These are phyloP conservation scores for Agrenia bidenticulata DNA, from an alignment of 2,888 invertebrate genomes.

Conservation along the genomic window DNA sequence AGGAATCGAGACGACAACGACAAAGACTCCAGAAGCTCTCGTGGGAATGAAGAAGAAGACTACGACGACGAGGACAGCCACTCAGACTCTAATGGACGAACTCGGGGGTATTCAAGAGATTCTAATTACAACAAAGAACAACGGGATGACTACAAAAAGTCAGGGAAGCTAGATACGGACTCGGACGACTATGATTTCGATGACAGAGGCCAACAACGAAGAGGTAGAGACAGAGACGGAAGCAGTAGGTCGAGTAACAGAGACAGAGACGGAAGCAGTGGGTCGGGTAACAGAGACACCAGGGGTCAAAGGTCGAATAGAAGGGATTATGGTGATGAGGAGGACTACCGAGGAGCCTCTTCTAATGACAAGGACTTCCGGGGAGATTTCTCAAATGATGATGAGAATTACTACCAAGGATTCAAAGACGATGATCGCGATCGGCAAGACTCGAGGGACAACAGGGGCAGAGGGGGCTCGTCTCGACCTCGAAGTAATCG, in stretches of 20 bases:
- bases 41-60: background rate
- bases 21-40: background rate
- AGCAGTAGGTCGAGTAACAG: background rate
- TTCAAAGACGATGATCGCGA: too few relatives aligned
- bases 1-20: background rate
- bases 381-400: too few relatives aligned
- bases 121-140: conserved; percentile 12
- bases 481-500: background rate
- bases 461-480: too few relatives aligned
- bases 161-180: background rate
- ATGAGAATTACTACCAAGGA: too few relatives aligned
- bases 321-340: conserved; percentile 2
- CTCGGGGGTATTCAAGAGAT: background rate
- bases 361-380: too few relatives aligned
- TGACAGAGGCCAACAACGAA: background rate
- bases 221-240: background rate
- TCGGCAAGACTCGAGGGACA: too few relatives aligned
- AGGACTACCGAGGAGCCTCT: background rate
- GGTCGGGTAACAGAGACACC: background rate
- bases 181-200: conserved; percentile 5
- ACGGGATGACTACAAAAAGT: conserved; percentile 10
- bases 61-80: background rate
- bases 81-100: background rate
- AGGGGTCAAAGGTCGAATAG: background rate
- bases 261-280: background rate